Evolutionary conservation across 37 sponge, comb jelly and placozoan genomes (phyloP), one percentile per base, ranked within the genome.

Genomic region (Chondrilla cf. caribensis): DNA sequence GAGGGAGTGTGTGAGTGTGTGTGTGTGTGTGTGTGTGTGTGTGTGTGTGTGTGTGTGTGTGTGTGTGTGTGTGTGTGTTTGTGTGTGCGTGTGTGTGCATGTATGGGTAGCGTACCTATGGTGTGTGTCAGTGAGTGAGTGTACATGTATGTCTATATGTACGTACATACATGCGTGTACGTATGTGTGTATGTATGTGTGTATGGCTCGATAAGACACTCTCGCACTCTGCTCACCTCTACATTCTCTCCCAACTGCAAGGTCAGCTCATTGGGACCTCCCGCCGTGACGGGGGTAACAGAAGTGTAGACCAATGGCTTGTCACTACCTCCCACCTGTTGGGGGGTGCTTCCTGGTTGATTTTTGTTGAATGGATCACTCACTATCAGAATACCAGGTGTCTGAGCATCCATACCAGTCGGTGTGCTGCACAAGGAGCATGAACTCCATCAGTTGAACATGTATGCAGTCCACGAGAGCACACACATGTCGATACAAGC

Each of bases 211-310:
- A n/a, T n/a, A n/a, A n/a, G 31, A 15, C 18, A 22, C 24, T 3
- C 60, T 31, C 59, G 2, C 41, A 17, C 41, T 41, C 24, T 24
- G 21, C 76, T 73, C 44, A 73, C 76, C 43, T 73, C 76, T 18
- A 73, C 76, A 5, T 15, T 41, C 44, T 73, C 76, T 25, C 43
- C 76, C 1, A 73, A 43, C 44, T 73, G 76, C 21, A 73, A 37
- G 25, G 76, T 41, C 41, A 73, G 3, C 43, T 73, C 76, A 15
- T 73, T 73, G 44, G 76, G 76, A 40, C 36, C 25, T 4, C 43
- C 21, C 18, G 43, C 76, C 43, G 36, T 73, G 17, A 73, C 76
- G 36, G 38, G 76, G 19, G 76, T 43, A 73, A 40, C 36, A 19
- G 76, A 17, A 24, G 76, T 73, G 76, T 43, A 73, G 25, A 73